Conservation (phyloP, 2,888 invertebrate genomes). For the Dorcus parallelipipedus region DNA sequence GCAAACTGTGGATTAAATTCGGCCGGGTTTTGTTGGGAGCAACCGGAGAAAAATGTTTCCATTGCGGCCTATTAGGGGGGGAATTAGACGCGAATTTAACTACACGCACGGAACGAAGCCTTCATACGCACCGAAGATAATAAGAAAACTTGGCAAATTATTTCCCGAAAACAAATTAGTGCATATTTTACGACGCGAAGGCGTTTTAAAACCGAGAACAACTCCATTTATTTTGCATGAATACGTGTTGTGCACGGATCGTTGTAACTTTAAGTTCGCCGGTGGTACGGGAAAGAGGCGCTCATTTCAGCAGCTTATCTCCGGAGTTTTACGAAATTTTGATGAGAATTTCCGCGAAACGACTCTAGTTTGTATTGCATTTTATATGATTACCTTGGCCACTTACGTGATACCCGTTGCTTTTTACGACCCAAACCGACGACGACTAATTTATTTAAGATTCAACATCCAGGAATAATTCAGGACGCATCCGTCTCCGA, state of each 20-base stretch:
- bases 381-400: constrained; percentile 24
- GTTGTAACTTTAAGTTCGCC: constrained; percentile 23
- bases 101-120: neutral
- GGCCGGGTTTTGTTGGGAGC: too few relatives aligned
- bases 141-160: too few relatives aligned
- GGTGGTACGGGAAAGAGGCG: constrained; percentile 20
- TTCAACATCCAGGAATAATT: too few relatives aligned
- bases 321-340: constrained; percentile 27
- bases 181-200: constrained; percentile 29
- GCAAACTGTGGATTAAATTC: too few relatives aligned
- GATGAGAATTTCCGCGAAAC: constrained; percentile 27
- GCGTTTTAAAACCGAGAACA: constrained; percentile 22
- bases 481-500: neutral
- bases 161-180: constrained; percentile 26
- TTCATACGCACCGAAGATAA: neutral
- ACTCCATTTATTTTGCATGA: constrained; percentile 36
- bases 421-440: constrained; percentile 10
- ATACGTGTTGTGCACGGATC: constrained; percentile 29
- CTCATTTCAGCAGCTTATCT: constrained; percentile 28
- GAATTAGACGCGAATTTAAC: neutral
- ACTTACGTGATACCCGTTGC: constrained; percentile 11
- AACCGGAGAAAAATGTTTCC: too few relatives aligned
- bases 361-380: constrained; percentile 23
- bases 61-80: too few relatives aligned
- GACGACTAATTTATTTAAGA: constrained; percentile 13